A percentile compares a stretch with the other conserved stretches of the same genome.
Evolutionary conservation across 1,140 invertebrate species (phyloP).

Genomic region (Drosophila bocqueti): DNA sequence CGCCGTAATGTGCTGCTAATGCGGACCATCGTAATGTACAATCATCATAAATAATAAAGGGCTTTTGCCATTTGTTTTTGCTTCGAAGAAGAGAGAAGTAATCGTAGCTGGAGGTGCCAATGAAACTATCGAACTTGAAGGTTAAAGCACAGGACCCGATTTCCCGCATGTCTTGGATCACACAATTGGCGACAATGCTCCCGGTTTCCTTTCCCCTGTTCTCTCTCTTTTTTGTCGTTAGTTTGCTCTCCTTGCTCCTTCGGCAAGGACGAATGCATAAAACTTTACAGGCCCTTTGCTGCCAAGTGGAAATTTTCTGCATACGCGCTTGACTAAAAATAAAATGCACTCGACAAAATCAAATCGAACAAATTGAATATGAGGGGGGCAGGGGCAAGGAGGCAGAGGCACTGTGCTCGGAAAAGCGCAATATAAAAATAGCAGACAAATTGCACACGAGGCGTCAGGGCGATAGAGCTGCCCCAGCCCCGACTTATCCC

Average conservation of each 20-base stretch:
- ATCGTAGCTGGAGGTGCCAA: conserved; percentile 32
- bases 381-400: neutral
- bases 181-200: conserved; percentile 61
- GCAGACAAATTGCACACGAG: conserved; percentile 80
- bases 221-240: neutral
- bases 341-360: conserved; percentile 76
- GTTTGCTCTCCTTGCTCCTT: conserved; percentile 1
- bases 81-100: neutral
- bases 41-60: conserved; percentile 78
- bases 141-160: conserved; percentile 41
- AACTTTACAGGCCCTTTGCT: conserved; percentile 73
- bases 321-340: conserved; percentile 72
- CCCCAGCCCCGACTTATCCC: conserved; percentile 26
- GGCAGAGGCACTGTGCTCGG: neutral
- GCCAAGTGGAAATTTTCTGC: conserved; percentile 69
- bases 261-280: conserved; percentile 57
- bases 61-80: conserved; percentile 34
- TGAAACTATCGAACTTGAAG: conserved; percentile 36
- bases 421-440: conserved; percentile 67
- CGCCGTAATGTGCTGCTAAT: conserved; percentile 71
- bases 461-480: conserved; percentile 50
- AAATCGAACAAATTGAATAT: conserved; percentile 82
- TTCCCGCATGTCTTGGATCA: conserved; percentile 42
- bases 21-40: conserved; percentile 72
- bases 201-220: neutral